phyloP scores from a whole-genome alignment of 1,140 invertebrate genomes.

The Drosophila orosa region DNA sequence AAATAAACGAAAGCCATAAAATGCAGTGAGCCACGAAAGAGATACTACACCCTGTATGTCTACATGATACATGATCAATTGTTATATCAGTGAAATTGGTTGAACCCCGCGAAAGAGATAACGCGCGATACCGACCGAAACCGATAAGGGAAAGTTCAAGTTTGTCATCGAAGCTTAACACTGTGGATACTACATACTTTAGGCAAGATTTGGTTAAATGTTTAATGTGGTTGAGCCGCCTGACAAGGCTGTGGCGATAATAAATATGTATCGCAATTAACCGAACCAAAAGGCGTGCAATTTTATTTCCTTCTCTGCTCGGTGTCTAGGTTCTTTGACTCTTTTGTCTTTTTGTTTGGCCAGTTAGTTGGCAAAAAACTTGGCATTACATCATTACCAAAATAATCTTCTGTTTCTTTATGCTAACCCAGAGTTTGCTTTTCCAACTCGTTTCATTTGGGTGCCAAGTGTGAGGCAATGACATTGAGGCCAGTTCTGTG shows the following conservation, averaged over 20 bases:
- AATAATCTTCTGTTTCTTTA: constrained; percentile 15
- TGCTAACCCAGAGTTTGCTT: too few species aligned
- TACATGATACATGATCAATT: constrained; percentile 32
- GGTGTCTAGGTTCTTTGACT: constrained; percentile 8
- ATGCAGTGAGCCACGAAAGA: constrained; percentile 15
- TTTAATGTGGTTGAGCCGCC: constrained; percentile 2
- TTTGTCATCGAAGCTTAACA: constrained; percentile 36
- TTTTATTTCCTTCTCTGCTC: constrained; percentile 38
- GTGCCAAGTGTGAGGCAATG: constrained; percentile 53
- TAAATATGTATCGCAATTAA: constrained; percentile 60
- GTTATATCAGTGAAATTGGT: constrained; percentile 52
- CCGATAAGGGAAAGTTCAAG: constrained; percentile 58
- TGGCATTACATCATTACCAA: constrained; percentile 68
- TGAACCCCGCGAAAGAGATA: constrained; percentile 58
- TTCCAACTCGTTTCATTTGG: constrained; percentile 49
- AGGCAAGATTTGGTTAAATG: constrained; percentile 1
- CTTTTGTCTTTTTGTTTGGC: constrained; percentile 26
- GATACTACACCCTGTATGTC: constrained; percentile 27
- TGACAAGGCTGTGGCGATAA: constrained; percentile 28
- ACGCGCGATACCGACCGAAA: constrained; percentile 23
- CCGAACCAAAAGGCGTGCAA: constrained; percentile 70
- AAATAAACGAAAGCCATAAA: constrained; percentile 24
- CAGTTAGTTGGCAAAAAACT: constrained; percentile 46
- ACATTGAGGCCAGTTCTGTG: constrained; percentile 54
- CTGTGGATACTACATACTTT: constrained; percentile 10